These are phyloP conservation scores for Aphodius granarius DNA, from an alignment of 2,888 invertebrate genomes.

Conservation along the genomic window DNA sequence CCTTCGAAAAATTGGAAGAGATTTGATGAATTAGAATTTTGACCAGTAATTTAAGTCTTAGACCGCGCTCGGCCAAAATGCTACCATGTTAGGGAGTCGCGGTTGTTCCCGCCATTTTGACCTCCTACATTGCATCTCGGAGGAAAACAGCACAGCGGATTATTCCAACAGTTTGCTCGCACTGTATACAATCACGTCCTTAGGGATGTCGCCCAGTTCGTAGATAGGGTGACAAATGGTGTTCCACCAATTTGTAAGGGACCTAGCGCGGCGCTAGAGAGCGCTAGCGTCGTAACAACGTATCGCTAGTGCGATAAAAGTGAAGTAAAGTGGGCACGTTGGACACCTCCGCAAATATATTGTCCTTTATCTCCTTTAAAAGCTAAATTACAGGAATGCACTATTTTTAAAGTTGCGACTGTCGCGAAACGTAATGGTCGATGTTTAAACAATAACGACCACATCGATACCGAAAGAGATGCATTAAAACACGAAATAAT, in stretches of 20 bases:
- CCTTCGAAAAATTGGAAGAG: too few relatives aligned
- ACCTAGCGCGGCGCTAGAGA: background rate
- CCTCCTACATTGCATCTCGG: too few relatives aligned
- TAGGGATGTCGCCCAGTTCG: background rate
- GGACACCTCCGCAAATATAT: background rate
- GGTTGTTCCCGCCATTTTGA: too few relatives aligned
- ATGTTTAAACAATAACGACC: background rate
- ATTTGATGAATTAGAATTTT: too few relatives aligned
- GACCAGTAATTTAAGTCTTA: too few relatives aligned
- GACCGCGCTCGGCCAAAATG: too few relatives aligned
- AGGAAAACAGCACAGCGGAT: too few relatives aligned
- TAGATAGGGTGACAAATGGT: background rate
- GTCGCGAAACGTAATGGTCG: background rate
- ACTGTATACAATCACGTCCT: background rate
- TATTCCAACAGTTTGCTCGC: background rate
- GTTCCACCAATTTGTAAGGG: background rate
- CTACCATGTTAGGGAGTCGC: too few relatives aligned
- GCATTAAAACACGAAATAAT: too few relatives aligned
- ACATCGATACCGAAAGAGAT: background rate
- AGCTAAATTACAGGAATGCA: background rate
- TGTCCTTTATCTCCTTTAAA: background rate
- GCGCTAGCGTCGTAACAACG: background rate
- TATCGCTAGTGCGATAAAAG: slow-evolving; percentile 3
- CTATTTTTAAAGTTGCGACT: background rate
- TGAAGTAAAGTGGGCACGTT: background rate